phyloP scores from a whole-genome alignment of 2,888 invertebrate genomes.

The Campopleginae sp. region DNA sequence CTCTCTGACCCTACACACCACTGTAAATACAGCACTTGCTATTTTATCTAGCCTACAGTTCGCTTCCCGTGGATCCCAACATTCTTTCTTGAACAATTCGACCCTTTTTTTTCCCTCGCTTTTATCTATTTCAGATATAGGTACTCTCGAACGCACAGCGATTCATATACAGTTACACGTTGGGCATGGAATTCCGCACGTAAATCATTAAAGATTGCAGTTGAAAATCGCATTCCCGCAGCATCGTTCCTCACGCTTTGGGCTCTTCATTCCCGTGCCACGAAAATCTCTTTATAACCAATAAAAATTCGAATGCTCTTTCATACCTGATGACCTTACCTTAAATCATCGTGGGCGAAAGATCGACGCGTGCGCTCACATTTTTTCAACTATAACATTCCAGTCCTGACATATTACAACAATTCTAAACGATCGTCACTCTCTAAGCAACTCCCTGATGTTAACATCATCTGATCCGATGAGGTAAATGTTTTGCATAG shows the following conservation, averaged over 20 bases:
- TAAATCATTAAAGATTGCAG: constrained; percentile 25
- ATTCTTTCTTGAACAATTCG: constrained; percentile 59
- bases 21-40: constrained; percentile 39
- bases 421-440: constrained; percentile 11
- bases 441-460: constrained; percentile 1
- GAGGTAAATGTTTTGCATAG: constrained; percentile 10
- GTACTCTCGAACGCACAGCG: constrained; percentile 40
- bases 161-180: constrained; percentile 15
- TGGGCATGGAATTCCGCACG: background rate
- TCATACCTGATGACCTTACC: background rate
- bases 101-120: constrained; percentile 45
- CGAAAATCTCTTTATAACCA: constrained; percentile 22
- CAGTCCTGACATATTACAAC: constrained; percentile 14
- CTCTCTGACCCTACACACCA: constrained; percentile 58
- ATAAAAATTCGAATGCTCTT: constrained; percentile 3
- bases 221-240: constrained; percentile 14
- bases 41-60: constrained; percentile 54
- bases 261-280: background rate
- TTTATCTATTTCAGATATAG: constrained; percentile 56
- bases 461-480: constrained; percentile 9
- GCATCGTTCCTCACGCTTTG: background rate
- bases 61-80: constrained; percentile 42
- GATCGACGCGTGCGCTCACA: background rate
- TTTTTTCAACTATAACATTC: background rate
- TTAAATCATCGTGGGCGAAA: constrained; percentile 5